phyloP scores from a whole-genome alignment of 2,888 invertebrate species.

The Protonemura montana region DNA sequence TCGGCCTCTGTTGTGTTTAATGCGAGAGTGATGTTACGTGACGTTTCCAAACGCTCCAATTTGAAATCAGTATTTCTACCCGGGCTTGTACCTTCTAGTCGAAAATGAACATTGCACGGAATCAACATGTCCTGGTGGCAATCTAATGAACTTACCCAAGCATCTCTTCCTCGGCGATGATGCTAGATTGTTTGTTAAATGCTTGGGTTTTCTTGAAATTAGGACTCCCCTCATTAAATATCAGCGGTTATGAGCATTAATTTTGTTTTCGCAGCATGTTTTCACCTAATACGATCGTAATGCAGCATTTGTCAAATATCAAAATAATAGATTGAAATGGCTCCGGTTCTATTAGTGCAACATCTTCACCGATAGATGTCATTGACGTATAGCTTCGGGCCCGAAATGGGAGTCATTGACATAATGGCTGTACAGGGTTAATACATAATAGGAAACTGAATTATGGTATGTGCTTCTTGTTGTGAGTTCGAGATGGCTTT shows the following conservation, averaged over 20 bases:
- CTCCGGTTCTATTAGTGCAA: slow-evolving; percentile 25
- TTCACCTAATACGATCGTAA: not conserved
- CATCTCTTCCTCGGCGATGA: not conserved
- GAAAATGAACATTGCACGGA: not conserved
- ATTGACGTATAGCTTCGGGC: slow-evolving; percentile 46
- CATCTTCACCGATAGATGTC: slow-evolving; percentile 46
- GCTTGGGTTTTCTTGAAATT: not conserved
- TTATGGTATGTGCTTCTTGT: slow-evolving; percentile 25
- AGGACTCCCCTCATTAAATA: not conserved
- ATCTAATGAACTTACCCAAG: not conserved
- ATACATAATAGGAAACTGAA: slow-evolving; percentile 44
- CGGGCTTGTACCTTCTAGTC: slow-evolving; percentile 42
- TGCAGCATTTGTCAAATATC: not conserved
- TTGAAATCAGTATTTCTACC: slow-evolving; percentile 45
- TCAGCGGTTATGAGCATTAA: not conserved
- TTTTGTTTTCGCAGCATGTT: not conserved
- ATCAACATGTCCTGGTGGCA: slow-evolving; percentile 7
- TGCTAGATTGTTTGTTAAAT: not conserved
- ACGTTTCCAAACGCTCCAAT: slow-evolving; percentile 12
- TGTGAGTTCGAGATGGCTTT: slow-evolving; percentile 25
- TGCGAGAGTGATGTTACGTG: not conserved
- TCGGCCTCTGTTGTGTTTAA: not conserved
- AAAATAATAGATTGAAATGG: not conserved
- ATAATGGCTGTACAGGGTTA: slow-evolving; percentile 52
- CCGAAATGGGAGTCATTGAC: slow-evolving; percentile 53